Base-by-base conservation (phyloP, 92 coral and sea anemone genomes). In the Desmophyllum pertusum region DNA sequence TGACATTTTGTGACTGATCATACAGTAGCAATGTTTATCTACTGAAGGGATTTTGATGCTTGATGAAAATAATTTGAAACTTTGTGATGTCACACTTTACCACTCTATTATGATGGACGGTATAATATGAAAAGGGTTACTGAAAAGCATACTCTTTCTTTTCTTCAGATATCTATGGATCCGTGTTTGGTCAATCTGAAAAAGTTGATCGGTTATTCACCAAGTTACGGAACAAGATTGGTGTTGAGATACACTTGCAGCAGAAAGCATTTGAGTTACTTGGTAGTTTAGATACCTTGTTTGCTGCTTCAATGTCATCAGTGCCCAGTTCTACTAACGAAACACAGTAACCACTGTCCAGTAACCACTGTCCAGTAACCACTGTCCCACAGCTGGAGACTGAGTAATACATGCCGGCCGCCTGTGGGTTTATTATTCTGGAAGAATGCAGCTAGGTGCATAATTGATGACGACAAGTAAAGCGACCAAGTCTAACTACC, bases 161-260 rank as follows among this genome's bases (percentile, higher is more conserved):
- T 75, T 57, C 73, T 27, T 17, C 81, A 96, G 98, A 96, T 85
- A 94, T 96, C 67, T 96, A 96, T 77, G 81, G 83, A 13, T 95
- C 97, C 37, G 92, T 96, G 51, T 76, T 94, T 55, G 99, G 99
- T 27, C 99, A 96, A 83, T 96, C 99, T 4, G 91, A 88, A 36
- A 86, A 79, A 68, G 88, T 92, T 0, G 99, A 96, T 83, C 89
- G 88, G 77, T 85, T 96, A n/a, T 92, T 94, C 48, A 81, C 85
- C 79, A 89, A 80, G 67, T 73, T 96, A 43, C 71, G 87, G 30
- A 80, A 88, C 72, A 87, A 84, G 65, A 73, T 96, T 31, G 77
- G 83, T 6, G 39, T 45, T 57, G 99, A 96, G 71, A 79, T 96
- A 3, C 36, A 77, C 14, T 96, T 92, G 71, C 90, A 90, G 31